Evolutionary conservation across 2,113 vertebrate genomes (phyloP), one percentile per base, ranked within the genome.

Genomic region (Ptilonorhynchus violaceus): DNA sequence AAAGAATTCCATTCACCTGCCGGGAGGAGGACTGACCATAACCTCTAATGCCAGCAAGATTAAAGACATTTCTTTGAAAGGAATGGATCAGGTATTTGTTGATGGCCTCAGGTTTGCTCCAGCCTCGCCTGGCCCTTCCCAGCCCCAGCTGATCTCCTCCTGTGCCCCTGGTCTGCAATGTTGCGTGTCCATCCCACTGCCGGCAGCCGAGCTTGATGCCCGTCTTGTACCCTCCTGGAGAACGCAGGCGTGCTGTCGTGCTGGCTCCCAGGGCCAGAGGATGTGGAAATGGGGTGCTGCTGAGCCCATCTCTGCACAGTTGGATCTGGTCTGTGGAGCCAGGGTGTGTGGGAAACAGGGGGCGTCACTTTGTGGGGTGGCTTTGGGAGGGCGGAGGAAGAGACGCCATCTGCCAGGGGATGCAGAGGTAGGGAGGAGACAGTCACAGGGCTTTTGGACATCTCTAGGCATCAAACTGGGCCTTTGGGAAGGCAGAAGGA

Each of bases 251-350:
- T 6, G 64, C 63, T 23, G 37, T 8, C 1, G 64, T 10, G 89
- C 42, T 5, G 4, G 11, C 31, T 69, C 30, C 41, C 2, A 8
- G 3, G 7, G n/a, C 66, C 41, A 4, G 33, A 1, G 46, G 20
- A 2, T 14, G 19, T 0, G 0, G 30, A 3, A 30, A n/a, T 0
- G 0, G 27, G 25, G 8, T 1, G 1, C 33, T 13, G 58, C 6
- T 4, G 13, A 35, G 49, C 53, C 58, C 70, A 3, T 1, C 53
- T 0, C 59, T 2, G 1, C 9, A 44, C 7, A 9, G 22, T 1
- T 0, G 1, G 13, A 5, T 10, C 44, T 2, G 2, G 8, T 33
- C 46, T 0, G 0, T 1, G 19, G 56, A 31, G 12, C 0, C 0
- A 64, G 35, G 35, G 8, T 3, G 7, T 23, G n/a, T 0, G 11